Base-by-base conservation (phyloP, 2,888 invertebrate genomes). In the Acanthococcus lagerstroemiae region DNA sequence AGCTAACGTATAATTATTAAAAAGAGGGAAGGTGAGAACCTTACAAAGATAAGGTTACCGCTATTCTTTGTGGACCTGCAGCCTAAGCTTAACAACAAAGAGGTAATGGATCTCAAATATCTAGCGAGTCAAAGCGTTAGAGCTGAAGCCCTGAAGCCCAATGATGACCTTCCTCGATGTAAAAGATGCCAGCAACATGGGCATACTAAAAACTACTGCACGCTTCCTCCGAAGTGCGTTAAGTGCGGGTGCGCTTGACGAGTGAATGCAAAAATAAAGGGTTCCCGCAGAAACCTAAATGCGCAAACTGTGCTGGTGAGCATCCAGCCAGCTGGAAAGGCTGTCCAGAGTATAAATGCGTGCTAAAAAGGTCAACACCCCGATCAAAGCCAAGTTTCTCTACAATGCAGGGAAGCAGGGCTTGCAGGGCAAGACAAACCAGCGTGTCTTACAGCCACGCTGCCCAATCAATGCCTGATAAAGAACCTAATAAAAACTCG, bases 1-100 rank as follows among this genome's bases (percentile, higher is more conserved):
- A 24, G 17, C 24, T 21, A 54, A 54, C 25, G 54, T n/a, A n/a
- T 54, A 54, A 21, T 54, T 54, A 54, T 54, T 54, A 54, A 25
- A n/a, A 54, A 54, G 25, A 54, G 17, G 6, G 54, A 54, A 25
- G 54, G 12, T 24, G 25, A 24, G 17, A 24, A 54, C 9, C 54
- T 12, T n/a, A 54, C 17, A 25, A 54, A 30, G 5, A 25, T 54
- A 6, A 15, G 17, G 5, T n/a, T 54, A 3, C 54, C 54, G 3
- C 54, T 54, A 12, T 54, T 54, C 25, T 22, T 24, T 22, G 54
- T 25, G 7, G 15, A 54, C 25, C 54, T 25, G 4, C 7, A 7
- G 25, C 54, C 54, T 2, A 7, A n/a, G 6, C 12, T 17, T 24
- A 54, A 54, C 22, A 54, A 54, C 25, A 54, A 25, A 54, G 12